phyloP scores from a whole-genome alignment of 2,113 vertebrate genomes.

The Regulus satrapa region DNA sequence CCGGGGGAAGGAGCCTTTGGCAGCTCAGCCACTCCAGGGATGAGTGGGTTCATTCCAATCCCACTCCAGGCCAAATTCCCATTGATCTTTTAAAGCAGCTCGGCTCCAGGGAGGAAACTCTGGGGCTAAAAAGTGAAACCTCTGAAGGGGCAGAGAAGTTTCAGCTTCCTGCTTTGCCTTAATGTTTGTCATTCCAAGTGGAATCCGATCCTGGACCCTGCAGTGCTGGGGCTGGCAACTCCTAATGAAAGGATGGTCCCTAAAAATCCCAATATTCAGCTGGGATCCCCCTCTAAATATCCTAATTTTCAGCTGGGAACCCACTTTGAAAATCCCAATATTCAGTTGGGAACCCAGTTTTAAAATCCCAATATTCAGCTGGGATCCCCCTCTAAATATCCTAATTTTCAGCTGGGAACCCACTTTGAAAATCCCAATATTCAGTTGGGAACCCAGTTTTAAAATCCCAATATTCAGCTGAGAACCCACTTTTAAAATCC shows the following conservation, averaged over 20 bases:
- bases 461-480: not conserved
- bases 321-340: not conserved
- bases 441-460: rapidly evolving
- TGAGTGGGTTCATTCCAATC: rapidly evolving
- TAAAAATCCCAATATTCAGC: not conserved
- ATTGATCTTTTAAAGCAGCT: not conserved
- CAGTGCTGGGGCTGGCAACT: not conserved
- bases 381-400: not conserved
- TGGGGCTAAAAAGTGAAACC: not conserved
- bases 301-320: rapidly evolving
- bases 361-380: not conserved
- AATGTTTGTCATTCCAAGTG: rapidly evolving
- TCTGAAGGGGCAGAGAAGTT: not conserved
- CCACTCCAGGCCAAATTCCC: not conserved
- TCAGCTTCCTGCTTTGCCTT: not conserved
- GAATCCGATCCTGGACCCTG: rapidly evolving
- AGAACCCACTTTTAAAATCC: not conserved
- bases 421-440: not conserved
- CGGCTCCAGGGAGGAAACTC: not conserved
- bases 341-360: not conserved
- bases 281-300: rapidly evolving
- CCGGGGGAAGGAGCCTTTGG: not conserved
- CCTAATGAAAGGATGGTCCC: rapidly evolving
- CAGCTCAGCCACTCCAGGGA: rapidly evolving
- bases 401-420: not conserved